These are phyloP conservation scores for Teinopalpus imperialis DNA, from an alignment of 2,888 invertebrate species.

Conservation along the genomic window DNA sequence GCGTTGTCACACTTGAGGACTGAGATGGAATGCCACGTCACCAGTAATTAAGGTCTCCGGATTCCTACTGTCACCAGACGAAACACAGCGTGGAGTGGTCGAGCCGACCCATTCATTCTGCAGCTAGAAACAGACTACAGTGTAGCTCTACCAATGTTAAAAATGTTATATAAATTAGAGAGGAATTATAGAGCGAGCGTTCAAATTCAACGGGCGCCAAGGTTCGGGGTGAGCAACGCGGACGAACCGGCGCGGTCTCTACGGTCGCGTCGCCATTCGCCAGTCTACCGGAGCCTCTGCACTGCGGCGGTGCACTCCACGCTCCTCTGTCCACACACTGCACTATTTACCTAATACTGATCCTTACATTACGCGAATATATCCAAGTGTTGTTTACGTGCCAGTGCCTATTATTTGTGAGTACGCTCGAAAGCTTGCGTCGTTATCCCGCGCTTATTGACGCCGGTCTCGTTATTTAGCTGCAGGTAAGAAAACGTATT, in stretches of 20 bases:
- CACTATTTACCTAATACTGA: constrained; percentile 28
- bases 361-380: constrained; percentile 14
- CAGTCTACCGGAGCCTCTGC: constrained; percentile 69
- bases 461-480: constrained; percentile 51
- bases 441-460: constrained; percentile 48
- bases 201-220: constrained; percentile 23
- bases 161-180: too few relatives aligned
- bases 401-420: constrained; percentile 41
- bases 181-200: background rate
- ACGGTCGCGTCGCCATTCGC: constrained; percentile 37
- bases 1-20: too few relatives aligned
- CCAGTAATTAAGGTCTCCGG: too few relatives aligned
- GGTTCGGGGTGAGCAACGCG: constrained; percentile 16
- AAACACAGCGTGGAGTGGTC: too few relatives aligned
- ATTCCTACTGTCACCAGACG: too few relatives aligned
- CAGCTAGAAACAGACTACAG: too few relatives aligned
- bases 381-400: constrained; percentile 22
- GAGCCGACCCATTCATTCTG: too few relatives aligned
- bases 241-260: constrained; percentile 34
- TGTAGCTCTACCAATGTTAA: too few relatives aligned
- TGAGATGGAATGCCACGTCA: too few relatives aligned
- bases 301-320: constrained; percentile 63
- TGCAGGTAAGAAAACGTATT: constrained; percentile 56
- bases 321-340: constrained; percentile 33
- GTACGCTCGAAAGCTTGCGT: constrained; percentile 42